phyloP scores from a whole-genome alignment of 1,140 invertebrate genomes.

The Bombus pascuorum region DNA sequence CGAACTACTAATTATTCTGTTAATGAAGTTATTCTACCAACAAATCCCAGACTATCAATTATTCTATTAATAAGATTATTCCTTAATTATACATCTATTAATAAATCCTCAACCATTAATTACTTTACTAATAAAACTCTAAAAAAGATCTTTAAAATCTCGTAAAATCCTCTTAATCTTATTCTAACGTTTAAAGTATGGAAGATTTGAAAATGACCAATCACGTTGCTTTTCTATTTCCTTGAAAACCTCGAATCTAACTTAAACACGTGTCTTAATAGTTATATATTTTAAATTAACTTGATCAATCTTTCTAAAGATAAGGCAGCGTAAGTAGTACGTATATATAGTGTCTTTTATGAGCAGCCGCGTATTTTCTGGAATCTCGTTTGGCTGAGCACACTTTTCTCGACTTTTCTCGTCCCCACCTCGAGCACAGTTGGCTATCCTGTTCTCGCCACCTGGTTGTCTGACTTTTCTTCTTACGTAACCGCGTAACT shows the following conservation, averaged over 20 bases:
- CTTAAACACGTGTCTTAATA: not conserved
- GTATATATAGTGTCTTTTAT: too few species aligned
- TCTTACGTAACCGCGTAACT: constrained; percentile 68
- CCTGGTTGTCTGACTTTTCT: constrained; percentile 61
- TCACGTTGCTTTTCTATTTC: not conserved
- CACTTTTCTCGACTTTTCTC: constrained; percentile 21
- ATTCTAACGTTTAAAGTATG: too few species aligned
- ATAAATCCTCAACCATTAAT: too few species aligned
- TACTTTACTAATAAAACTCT: too few species aligned
- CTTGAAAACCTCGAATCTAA: not conserved
- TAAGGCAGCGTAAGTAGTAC: not conserved
- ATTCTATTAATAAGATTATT: not conserved
- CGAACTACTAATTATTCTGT: not conserved
- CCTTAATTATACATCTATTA: not conserved
- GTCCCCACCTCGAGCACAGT: not conserved
- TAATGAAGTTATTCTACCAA: not conserved
- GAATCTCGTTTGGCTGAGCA: not conserved
- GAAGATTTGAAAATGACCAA: not conserved
- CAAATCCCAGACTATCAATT: not conserved
- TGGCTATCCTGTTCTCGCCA: constrained; percentile 7
- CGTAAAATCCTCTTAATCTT: too few species aligned
- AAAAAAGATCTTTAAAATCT: too few species aligned
- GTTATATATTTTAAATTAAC: not conserved
- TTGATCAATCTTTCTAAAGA: not conserved
- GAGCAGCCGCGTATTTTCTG: not conserved